Evolutionary conservation across 2,888 invertebrate genomes (phyloP).

Genomic region (Cephus pulcher): DNA sequence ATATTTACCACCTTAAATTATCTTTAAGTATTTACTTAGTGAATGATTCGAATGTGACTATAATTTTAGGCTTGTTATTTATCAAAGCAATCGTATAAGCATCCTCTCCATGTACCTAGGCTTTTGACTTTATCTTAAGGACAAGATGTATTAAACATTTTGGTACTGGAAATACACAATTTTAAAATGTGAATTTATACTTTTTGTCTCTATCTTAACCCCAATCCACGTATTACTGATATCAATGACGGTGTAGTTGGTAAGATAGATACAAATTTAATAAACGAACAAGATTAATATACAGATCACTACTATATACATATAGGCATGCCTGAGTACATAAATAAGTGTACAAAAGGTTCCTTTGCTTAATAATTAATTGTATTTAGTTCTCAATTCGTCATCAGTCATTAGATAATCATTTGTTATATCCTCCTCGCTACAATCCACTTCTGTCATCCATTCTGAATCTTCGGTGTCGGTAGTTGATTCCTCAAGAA

Average conservation of each 20-base stretch:
- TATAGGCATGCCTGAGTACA: background rate
- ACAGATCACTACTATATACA: background rate
- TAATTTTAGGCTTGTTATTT: background rate
- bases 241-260: background rate
- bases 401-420: background rate
- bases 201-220: background rate
- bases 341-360: background rate
- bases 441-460: background rate
- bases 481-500: background rate
- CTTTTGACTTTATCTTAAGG: slow-evolving; percentile 36
- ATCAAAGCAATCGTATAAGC: background rate
- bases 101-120: slow-evolving; percentile 9
- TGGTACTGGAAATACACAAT: slow-evolving; percentile 42
- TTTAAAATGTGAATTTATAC: slow-evolving; percentile 27
- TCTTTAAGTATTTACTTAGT: background rate
- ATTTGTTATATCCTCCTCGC: background rate
- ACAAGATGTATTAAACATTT: slow-evolving; percentile 40
- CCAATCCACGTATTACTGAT: background rate
- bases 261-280: background rate
- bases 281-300: background rate
- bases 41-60: background rate
- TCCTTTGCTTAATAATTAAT: background rate
- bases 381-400: background rate
- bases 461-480: background rate
- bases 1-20: background rate